These are phyloP conservation scores for Lutraria rhynchaena DNA, from an alignment of 1,140 invertebrate species.

Conservation along the genomic window DNA sequence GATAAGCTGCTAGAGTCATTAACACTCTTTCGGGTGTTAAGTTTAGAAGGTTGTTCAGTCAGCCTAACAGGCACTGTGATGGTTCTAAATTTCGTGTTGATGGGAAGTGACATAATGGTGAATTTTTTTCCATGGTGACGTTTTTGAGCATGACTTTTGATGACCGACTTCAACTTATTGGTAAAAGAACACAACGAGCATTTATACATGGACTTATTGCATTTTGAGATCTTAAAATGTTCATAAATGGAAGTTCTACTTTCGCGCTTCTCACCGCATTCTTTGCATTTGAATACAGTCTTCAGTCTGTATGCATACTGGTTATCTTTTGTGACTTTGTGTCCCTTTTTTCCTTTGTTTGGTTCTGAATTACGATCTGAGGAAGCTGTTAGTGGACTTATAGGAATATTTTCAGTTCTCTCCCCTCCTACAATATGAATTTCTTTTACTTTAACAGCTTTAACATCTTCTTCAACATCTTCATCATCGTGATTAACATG, in stretches of 20 bases:
- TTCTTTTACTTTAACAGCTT: not conserved
- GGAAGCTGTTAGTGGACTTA: not conserved
- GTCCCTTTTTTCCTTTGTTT: not conserved
- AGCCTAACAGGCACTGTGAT: conserved; percentile 41
- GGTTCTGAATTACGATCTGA: not conserved
- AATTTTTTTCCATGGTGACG: conserved; percentile 36
- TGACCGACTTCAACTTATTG: conserved; percentile 30
- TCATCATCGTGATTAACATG: not conserved
- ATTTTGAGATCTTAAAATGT: conserved; percentile 41
- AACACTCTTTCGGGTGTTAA: not conserved
- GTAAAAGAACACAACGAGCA: conserved; percentile 48
- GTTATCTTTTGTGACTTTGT: not conserved
- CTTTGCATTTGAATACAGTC: conserved; percentile 48
- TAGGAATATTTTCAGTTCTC: not conserved
- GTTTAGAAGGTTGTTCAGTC: not conserved
- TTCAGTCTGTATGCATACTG: not conserved
- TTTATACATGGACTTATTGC: conserved; percentile 36
- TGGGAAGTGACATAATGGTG: conserved; percentile 4
- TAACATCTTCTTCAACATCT: not conserved
- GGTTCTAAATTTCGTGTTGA: conserved; percentile 23
- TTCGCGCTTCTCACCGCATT: conserved; percentile 47
- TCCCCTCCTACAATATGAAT: not conserved
- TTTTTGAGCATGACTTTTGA: conserved; percentile 20
- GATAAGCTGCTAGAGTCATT: not conserved
- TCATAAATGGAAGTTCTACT: conserved; percentile 45